phyloP scores from a whole-genome alignment of 2,888 invertebrate genomes.

The Ceratothoa steindachneri region DNA sequence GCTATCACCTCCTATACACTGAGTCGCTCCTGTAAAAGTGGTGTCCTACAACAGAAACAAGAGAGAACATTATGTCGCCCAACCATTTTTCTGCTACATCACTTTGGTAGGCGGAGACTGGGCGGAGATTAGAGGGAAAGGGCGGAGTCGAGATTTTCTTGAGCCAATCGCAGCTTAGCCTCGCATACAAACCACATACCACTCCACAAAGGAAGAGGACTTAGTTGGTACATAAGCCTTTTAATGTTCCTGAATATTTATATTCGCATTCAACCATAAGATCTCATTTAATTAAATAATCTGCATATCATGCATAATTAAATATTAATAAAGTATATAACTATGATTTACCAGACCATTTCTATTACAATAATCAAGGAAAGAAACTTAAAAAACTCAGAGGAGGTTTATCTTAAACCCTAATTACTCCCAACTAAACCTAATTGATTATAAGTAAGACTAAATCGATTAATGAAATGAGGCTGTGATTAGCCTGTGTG shows the following conservation, averaged over 20 bases:
- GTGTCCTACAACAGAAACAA: slow-evolving; percentile 48
- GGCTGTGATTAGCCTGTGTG: background rate
- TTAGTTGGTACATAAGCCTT: slow-evolving; percentile 6
- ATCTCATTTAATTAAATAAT: slow-evolving; percentile 8
- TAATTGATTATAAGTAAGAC: background rate
- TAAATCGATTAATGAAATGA: background rate
- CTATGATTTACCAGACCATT: background rate
- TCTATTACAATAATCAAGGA: background rate
- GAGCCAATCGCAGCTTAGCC: slow-evolving; percentile 15
- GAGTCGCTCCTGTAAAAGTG: slow-evolving; percentile 48
- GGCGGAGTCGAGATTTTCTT: slow-evolving; percentile 19
- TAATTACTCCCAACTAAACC: background rate
- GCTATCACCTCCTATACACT: slow-evolving; percentile 44
- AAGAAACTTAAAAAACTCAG: background rate
- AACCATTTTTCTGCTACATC: slow-evolving; percentile 48
- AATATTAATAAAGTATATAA: slow-evolving; percentile 7
- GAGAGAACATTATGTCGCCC: slow-evolving; percentile 47
- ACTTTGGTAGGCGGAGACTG: slow-evolving; percentile 38
- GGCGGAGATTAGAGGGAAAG: slow-evolving; percentile 26
- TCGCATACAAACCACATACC: slow-evolving; percentile 20
- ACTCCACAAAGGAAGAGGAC: slow-evolving; percentile 33
- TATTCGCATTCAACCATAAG: slow-evolving; percentile 6
- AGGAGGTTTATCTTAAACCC: background rate
- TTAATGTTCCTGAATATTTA: slow-evolving; percentile 13
- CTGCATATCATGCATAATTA: slow-evolving; percentile 1